These are phyloP conservation scores for Perca fluviatilis DNA, from an alignment of 2,113 vertebrate genomes.

Conservation along the genomic window DNA sequence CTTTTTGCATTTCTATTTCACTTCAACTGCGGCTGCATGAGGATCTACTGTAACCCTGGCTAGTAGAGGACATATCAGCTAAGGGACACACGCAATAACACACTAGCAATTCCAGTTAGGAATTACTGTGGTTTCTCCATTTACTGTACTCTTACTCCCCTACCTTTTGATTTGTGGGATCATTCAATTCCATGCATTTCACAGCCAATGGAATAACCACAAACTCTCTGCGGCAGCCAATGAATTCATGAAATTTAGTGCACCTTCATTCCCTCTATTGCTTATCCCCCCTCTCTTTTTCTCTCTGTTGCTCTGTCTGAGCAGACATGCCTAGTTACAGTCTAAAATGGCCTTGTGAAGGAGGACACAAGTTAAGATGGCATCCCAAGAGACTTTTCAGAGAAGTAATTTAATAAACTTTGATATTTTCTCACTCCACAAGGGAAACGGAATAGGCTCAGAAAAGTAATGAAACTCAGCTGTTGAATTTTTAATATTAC, in stretches of 20 bases:
- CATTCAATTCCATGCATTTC: conserved; percentile 55
- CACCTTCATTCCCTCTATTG: conserved; percentile 36
- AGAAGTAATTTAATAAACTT: conserved; percentile 85
- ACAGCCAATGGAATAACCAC: conserved; percentile 58
- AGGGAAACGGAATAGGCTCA: conserved; percentile 72
- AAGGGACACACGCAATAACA: background rate
- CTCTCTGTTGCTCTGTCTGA: conserved; percentile 61
- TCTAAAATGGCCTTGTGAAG: conserved; percentile 79
- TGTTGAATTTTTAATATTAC: conserved; percentile 83
- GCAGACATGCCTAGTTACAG: conserved; percentile 80
- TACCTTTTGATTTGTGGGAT: conserved; percentile 52
- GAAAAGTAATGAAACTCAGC: conserved; percentile 82
- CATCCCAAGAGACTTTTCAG: conserved; percentile 79
- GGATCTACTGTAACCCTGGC: background rate
- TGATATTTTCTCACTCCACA: conserved; percentile 78
- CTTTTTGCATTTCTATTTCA: conserved; percentile 15
- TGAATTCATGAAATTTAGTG: conserved; percentile 61
- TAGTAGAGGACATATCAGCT: conserved; percentile 3
- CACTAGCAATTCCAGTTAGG: conserved; percentile 8
- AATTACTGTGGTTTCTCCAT: conserved; percentile 35
- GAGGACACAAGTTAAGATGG: conserved; percentile 79
- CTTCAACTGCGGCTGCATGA: conserved; percentile 17
- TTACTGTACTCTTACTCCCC: conserved; percentile 26
- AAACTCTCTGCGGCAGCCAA: conserved; percentile 57
- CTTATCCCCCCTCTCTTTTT: conserved; percentile 24